A percentile compares a stretch with the other conserved stretches of the same genome.
Conservation (phyloP, 2,888 invertebrate species). For the Dynastes tityus region DNA sequence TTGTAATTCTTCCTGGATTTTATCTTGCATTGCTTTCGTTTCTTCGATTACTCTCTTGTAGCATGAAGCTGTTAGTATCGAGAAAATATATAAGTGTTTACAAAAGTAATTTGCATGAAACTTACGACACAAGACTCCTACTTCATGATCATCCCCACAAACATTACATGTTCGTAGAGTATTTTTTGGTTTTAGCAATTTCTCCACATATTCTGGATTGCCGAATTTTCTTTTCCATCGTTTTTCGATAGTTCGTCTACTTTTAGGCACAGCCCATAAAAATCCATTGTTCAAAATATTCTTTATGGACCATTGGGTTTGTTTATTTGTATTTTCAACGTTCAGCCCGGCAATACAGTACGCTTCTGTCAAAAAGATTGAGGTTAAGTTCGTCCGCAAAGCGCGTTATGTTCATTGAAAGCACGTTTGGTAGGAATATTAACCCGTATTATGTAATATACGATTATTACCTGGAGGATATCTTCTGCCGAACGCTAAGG, state of each 20-base stretch:
- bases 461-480: conserved; percentile 71
- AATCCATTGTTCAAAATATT: conserved; percentile 83
- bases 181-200: conserved; percentile 81
- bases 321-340: conserved; percentile 42
- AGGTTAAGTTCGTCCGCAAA: conserved; percentile 52
- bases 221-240: conserved; percentile 84
- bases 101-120: conserved; percentile 53
- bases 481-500: conserved; percentile 66
- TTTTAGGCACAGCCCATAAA: conserved; percentile 87
- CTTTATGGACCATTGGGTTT: conserved; percentile 72
- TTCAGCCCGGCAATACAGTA: conserved; percentile 61
- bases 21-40: conserved; percentile 85
- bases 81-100: conserved; percentile 36
- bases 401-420: background rate
- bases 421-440: conserved; percentile 14
- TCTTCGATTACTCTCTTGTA: conserved; percentile 87
- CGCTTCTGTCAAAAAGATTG: conserved; percentile 62
- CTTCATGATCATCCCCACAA: conserved; percentile 90
- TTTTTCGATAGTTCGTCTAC: conserved; percentile 83
- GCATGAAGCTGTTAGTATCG: conserved; percentile 80
- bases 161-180: conserved; percentile 83
- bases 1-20: conserved; percentile 81
- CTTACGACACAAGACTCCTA: conserved; percentile 87
- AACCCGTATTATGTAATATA: conserved; percentile 53
- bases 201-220: conserved; percentile 77